Evolutionary conservation across 2,888 invertebrate species (phyloP), one percentile per base, ranked within the genome.

Genomic region (Hyalella azteca): DNA sequence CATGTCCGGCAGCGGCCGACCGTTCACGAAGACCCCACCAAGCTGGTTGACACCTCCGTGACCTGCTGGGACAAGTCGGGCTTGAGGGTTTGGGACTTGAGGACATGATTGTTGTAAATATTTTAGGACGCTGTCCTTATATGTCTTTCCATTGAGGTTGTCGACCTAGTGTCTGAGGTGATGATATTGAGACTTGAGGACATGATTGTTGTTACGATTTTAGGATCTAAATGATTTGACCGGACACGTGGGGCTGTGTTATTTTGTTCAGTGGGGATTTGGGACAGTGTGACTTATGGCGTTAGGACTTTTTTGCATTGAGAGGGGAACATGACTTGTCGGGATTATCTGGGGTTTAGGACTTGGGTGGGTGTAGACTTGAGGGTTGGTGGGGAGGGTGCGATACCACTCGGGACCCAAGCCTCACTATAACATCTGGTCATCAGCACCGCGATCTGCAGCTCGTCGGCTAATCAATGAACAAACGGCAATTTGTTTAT

Each of bases 11-110:
- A 98, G 90, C 3, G 97, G 97, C 26, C 97, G 92, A 0, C 98
- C 98, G 88, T 98, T 98, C 15, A 98, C 97, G 88, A 98, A 97
- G 81, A 97, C 96, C 60, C 97, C 97, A 78, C 98, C 97, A 86
- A 98, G 90, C 90, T 98, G 97, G 90, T 98, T 98, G 60, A 98
- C 96, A 85, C 97, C 97, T 60, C 96, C 96, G 91, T 97, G 97
- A 87, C 97, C 97, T 97, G 50, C n/a, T 7, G 1, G 50, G 19
- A n/a, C n/a, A n/a, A n/a, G n/a, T n/a, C n/a, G n/a, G n/a, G n/a
- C n/a, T n/a, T n/a, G n/a, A n/a, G n/a, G n/a, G n/a, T n/a, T n/a
- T n/a, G n/a, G n/a, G n/a, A n/a, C n/a, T n/a, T n/a, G n/a, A n/a
- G n/a, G n/a, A n/a, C n/a, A n/a, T n/a, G n/a, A n/a, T n/a, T n/a